A percentile compares a stretch with the other conserved stretches of the same genome.
Evolutionary conservation across 2,888 invertebrate species (phyloP).

Genomic region (Alviniconcha strummeri): DNA sequence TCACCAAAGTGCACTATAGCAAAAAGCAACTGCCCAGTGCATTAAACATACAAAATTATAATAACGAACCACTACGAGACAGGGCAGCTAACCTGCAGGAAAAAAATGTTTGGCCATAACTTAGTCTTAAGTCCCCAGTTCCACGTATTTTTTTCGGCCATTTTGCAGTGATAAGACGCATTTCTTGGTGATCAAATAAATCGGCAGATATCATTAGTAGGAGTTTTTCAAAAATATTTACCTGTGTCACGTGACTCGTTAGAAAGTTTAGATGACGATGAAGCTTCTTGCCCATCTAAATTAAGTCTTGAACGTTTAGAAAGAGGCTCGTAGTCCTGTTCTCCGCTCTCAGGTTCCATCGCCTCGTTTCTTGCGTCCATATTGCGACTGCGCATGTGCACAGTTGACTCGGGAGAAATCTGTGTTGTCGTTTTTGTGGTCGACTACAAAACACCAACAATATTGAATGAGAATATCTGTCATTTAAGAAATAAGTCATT

Average conservation of each 20-base stretch:
- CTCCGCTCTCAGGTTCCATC: slow-evolving; percentile 47
- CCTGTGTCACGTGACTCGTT: neutral
- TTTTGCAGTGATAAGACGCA: neutral
- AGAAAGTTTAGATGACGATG: neutral
- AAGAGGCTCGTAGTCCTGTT: slow-evolving; percentile 33
- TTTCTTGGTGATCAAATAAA: neutral
- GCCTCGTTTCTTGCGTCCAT: slow-evolving; percentile 33
- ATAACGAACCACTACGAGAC: neutral
- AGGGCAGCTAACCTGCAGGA: neutral
- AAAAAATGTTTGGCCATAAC: neutral
- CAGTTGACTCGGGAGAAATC: neutral
- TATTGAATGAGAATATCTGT: neutral
- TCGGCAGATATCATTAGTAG: neutral
- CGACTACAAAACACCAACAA: neutral
- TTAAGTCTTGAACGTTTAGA: slow-evolving; percentile 39
- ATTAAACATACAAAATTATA: neutral
- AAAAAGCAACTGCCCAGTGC: neutral
- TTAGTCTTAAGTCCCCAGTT: neutral
- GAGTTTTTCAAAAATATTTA: neutral
- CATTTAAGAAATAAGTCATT: neutral
- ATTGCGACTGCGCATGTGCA: slow-evolving; percentile 25
- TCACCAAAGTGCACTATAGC: no score
- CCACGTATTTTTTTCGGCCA: slow-evolving; percentile 1
- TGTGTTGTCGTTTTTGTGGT: neutral
- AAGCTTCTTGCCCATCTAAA: neutral